A percentile compares a stretch with the other conserved stretches of the same genome.
These are phyloP conservation scores for Brachionus angularis DNA, from an alignment of 1,140 invertebrate species.

Conservation along the genomic window DNA sequence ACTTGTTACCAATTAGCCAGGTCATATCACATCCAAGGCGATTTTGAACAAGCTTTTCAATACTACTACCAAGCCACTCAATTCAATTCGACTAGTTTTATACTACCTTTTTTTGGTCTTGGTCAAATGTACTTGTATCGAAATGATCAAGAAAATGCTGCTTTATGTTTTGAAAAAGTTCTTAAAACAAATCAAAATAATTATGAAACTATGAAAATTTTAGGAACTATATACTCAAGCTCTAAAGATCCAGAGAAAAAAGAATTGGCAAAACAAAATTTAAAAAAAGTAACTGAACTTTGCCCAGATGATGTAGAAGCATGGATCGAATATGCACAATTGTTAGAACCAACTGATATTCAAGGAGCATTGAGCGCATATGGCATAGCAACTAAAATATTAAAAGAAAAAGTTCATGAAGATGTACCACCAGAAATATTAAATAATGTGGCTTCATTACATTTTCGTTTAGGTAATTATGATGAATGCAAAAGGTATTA, in stretches of 20 bases:
- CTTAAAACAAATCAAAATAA: slow-evolving; percentile 93
- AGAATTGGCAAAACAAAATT: slow-evolving; percentile 72
- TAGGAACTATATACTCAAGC: slow-evolving; percentile 91
- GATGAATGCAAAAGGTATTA: slow-evolving; percentile 48
- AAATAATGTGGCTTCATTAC: slow-evolving; percentile 91
- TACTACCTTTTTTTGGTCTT: slow-evolving; percentile 91
- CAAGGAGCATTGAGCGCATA: slow-evolving; percentile 81
- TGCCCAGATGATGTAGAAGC: slow-evolving; percentile 97
- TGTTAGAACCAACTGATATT: slow-evolving; percentile 89
- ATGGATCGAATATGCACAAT: slow-evolving; percentile 97
- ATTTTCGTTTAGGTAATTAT: slow-evolving; percentile 66
- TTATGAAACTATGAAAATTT: slow-evolving; percentile 98
- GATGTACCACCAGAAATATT: slow-evolving; percentile 95
- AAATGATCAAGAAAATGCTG: slow-evolving; percentile 93
- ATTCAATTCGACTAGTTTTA: slow-evolving; percentile 87
- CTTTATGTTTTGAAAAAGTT: slow-evolving; percentile 97
- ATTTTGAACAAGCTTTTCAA: slow-evolving; percentile 96
- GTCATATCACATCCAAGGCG: slow-evolving; percentile 61
- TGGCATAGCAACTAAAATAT: slow-evolving; percentile 82
- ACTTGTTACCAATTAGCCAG: slow-evolving; percentile 95
- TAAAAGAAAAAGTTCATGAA: slow-evolving; percentile 84
- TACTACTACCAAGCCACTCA: slow-evolving; percentile 99
- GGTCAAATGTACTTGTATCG: slow-evolving; percentile 99
- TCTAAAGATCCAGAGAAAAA: slow-evolving; percentile 79
- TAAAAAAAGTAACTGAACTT: slow-evolving; percentile 77